A percentile compares a stretch with the other conserved stretches of the same genome.
Conservation (phyloP, 2,888 invertebrate genomes). For the Spisula solida region DNA sequence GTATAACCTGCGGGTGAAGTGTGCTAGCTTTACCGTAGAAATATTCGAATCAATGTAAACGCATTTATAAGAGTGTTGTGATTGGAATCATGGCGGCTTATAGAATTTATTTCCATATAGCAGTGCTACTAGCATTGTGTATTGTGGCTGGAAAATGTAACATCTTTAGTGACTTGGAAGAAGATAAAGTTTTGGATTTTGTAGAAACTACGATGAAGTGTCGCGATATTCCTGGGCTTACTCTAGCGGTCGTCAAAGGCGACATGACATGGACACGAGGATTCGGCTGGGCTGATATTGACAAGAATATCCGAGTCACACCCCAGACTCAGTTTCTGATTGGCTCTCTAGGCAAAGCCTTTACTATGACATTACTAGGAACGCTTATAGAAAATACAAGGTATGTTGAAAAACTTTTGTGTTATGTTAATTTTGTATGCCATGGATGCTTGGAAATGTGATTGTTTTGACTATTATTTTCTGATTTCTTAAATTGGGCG, state of each 20-base stretch:
- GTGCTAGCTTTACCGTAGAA: no score
- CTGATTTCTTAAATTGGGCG: no score
- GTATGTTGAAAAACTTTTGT: constrained; percentile 34
- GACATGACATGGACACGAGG: constrained; percentile 71
- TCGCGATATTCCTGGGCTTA: constrained; percentile 76
- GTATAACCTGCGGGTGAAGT: not conserved
- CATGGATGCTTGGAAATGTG: no score
- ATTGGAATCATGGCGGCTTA: not conserved
- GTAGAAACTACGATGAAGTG: constrained; percentile 70
- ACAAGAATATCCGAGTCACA: constrained; percentile 54
- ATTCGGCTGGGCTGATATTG: constrained; percentile 72
- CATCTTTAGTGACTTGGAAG: constrained; percentile 52
- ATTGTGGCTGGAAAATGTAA: not conserved
- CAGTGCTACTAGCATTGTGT: not conserved
- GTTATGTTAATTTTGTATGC: no score
- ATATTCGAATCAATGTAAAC: not conserved
- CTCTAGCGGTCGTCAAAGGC: constrained; percentile 75
- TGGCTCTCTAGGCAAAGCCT: constrained; percentile 74
- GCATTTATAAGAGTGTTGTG: not conserved
- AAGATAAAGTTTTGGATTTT: constrained; percentile 24
- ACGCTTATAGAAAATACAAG: constrained; percentile 58
- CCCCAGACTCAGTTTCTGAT: constrained; percentile 71
- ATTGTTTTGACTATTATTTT: no score
- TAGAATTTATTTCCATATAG: not conserved
- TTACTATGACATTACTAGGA: constrained; percentile 72